These are phyloP conservation scores for Scaptomyza polygonia DNA, from an alignment of 2,888 invertebrate genomes.

Conservation along the genomic window DNA sequence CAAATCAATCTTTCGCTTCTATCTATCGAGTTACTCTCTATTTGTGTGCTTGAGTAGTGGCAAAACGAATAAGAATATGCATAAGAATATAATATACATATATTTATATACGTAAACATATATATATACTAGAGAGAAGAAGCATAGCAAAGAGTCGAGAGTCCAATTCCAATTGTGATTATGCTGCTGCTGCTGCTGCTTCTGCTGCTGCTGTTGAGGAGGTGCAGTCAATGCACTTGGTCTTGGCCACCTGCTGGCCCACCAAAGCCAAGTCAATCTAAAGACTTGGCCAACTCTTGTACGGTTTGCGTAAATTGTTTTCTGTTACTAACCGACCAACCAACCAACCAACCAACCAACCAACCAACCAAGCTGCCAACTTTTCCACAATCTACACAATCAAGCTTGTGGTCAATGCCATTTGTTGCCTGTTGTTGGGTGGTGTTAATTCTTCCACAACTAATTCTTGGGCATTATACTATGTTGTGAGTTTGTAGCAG, in stretches of 20 bases:
- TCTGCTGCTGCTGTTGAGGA: conserved; percentile 21
- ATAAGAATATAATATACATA: conserved; percentile 1
- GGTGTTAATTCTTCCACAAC: conserved; percentile 78
- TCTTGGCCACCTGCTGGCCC: conserved; percentile 59
- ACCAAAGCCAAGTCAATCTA: conserved; percentile 53
- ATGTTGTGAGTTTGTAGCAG: conserved; percentile 42
- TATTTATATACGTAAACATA: not conserved
- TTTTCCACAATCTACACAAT: conserved; percentile 64
- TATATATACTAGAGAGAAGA: not conserved
- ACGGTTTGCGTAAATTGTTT: conserved; percentile 74
- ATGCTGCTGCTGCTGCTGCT: conserved; percentile 19
- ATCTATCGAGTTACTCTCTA: not conserved
- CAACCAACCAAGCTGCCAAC: conserved; percentile 32
- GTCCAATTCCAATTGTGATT: conserved; percentile 56
- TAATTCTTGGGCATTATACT: conserved; percentile 74
- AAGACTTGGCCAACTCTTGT: conserved; percentile 31
- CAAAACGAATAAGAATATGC: conserved; percentile 1
- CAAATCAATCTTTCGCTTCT: conserved; percentile 65
- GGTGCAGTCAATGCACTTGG: conserved; percentile 72
- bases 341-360: not conserved
- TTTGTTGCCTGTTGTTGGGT: conserved; percentile 59
- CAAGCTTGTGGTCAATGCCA: conserved; percentile 75
- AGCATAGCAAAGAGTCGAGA: conserved; percentile 22
- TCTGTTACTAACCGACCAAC: conserved; percentile 56
- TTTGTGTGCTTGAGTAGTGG: not conserved